These are phyloP conservation scores for Plutella xylostella DNA, from an alignment of 2,888 invertebrate genomes.

Conservation along the genomic window DNA sequence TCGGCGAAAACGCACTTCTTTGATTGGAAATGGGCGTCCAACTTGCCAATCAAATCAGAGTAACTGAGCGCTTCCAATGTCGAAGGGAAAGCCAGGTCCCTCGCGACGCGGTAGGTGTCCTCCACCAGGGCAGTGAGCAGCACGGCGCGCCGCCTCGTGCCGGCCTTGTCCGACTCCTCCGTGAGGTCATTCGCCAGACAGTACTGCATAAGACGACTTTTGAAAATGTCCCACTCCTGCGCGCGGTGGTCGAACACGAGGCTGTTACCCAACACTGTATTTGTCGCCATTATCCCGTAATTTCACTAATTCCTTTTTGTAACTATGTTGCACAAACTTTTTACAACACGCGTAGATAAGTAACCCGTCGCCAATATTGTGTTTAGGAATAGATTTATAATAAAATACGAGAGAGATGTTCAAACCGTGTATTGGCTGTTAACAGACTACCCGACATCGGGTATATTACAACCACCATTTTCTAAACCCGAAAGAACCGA, in stretches of 20 bases:
- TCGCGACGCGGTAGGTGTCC: slow-evolving; percentile 7
- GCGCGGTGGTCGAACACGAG: too few species aligned
- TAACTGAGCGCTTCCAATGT: slow-evolving; percentile 1
- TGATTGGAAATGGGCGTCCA: slow-evolving; percentile 14
- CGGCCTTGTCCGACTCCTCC: slow-evolving; percentile 9
- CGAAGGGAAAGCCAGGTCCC: slow-evolving; percentile 7
- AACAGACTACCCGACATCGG: not conserved
- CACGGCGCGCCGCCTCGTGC: not conserved
- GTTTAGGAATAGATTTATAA: not conserved
- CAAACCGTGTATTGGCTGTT: too few species aligned
- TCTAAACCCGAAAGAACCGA: too few species aligned
- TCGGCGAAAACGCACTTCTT: slow-evolving; percentile 15
- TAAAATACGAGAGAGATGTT: not conserved
- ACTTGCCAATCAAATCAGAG: slow-evolving; percentile 5
- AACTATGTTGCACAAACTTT: not conserved
- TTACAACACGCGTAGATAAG: not conserved
- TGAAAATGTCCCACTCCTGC: slow-evolving; percentile 4
- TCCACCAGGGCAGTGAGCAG: slow-evolving; percentile 10
- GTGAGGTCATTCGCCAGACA: slow-evolving; percentile 9
- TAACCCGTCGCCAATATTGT: not conserved
- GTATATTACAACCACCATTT: not conserved
- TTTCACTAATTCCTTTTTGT: not conserved
- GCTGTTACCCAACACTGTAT: too few species aligned
- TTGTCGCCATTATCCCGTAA: too few species aligned
- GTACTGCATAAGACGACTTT: slow-evolving; percentile 7